Conservation (phyloP, 2,888 invertebrate species). For the Cataglyphis cursor region DNA sequence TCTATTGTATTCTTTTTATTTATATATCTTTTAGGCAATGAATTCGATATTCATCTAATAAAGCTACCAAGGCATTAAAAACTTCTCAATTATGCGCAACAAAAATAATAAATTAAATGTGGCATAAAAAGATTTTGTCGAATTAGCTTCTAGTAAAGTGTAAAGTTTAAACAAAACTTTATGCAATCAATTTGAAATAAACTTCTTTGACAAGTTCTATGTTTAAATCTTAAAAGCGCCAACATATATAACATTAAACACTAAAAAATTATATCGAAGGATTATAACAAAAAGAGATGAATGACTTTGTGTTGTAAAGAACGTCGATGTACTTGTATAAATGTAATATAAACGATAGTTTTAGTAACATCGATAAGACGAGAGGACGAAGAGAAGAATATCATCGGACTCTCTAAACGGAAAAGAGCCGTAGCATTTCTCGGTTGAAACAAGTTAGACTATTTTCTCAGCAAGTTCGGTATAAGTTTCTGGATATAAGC, state of each 20-base stretch:
- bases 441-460: slow-evolving; percentile 71
- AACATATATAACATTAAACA: not conserved
- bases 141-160: not conserved
- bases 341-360: slow-evolving; percentile 21
- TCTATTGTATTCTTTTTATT: not conserved
- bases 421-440: slow-evolving; percentile 76
- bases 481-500: slow-evolving; percentile 82
- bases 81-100: not conserved
- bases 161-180: not conserved
- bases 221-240: not conserved
- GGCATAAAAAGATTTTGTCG: not conserved
- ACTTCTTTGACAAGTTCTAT: not conserved
- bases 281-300: not conserved
- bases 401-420: slow-evolving; percentile 73
- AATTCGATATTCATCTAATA: not conserved
- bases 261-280: not conserved
- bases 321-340: slow-evolving; percentile 7
- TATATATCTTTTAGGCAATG: not conserved
- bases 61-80: not conserved
- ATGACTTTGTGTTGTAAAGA: not conserved
- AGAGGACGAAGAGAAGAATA: slow-evolving; percentile 48
- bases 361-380: slow-evolving; percentile 46
- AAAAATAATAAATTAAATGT: not conserved
- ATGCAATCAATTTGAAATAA: not conserved
- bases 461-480: slow-evolving; percentile 76